A percentile compares a stretch with the other conserved stretches of the same genome.
These are phyloP conservation scores for Pherbina coryleti DNA, from an alignment of 2,888 invertebrate species.

Conservation along the genomic window DNA sequence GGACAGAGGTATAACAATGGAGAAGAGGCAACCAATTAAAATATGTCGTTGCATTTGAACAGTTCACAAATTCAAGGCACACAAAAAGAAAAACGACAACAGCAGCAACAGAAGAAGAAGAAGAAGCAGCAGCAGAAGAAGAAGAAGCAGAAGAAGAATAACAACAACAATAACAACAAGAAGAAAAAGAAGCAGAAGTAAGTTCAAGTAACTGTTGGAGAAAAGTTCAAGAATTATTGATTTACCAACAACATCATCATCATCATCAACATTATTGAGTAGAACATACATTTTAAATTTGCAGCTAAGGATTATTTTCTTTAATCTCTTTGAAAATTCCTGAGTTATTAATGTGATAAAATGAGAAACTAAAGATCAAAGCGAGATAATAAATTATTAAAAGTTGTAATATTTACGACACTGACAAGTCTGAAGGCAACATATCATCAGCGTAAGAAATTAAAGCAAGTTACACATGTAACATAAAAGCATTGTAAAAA, in stretches of 20 bases:
- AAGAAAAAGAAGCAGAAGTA: no score
- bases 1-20: background rate
- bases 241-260: background rate
- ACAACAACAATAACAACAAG: background rate
- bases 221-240: slow-evolving; percentile 34
- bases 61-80: slow-evolving; percentile 35
- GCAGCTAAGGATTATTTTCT: background rate
- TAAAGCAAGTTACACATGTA: no score
- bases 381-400: no score
- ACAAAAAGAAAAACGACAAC: slow-evolving; percentile 23
- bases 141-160: slow-evolving; percentile 32
- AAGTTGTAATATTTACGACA: no score
- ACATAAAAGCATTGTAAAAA: no score
- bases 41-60: slow-evolving; percentile 5
- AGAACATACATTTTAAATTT: background rate
- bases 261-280: background rate
- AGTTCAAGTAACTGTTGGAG: slow-evolving; percentile 34
- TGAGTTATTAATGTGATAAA: no score
- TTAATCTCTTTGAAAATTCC: no score
- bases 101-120: background rate
- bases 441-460: no score
- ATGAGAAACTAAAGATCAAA: no score
- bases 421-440: no score
- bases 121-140: background rate
- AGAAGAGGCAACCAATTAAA: slow-evolving; percentile 33